These are phyloP conservation scores for Oscheius sp. DNA, from an alignment of 1,140 invertebrate species.

Conservation along the genomic window DNA sequence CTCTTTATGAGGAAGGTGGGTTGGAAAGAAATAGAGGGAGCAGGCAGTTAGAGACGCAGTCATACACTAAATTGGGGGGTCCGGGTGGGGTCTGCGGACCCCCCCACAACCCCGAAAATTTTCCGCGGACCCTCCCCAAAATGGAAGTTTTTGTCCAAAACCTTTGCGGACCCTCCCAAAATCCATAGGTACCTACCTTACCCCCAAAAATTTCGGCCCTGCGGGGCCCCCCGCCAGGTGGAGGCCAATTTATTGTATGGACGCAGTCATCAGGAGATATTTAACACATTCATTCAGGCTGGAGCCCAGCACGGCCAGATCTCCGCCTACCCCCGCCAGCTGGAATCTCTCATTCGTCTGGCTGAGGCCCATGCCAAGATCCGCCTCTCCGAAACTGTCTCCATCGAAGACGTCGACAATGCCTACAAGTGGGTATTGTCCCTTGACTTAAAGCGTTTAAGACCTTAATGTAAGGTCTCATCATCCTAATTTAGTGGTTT, in stretches of 20 bases:
- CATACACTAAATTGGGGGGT: too few relatives aligned
- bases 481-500: not conserved
- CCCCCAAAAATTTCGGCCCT: too few relatives aligned
- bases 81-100: too few relatives aligned
- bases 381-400: slow-evolving; percentile 77
- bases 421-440: slow-evolving; percentile 72
- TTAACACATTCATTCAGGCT: slow-evolving; percentile 57
- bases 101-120: too few relatives aligned
- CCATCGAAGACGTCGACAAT: slow-evolving; percentile 87
- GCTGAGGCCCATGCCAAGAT: slow-evolving; percentile 95
- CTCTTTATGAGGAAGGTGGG: slow-evolving; percentile 93
- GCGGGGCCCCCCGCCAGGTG: too few relatives aligned
- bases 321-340: slow-evolving; percentile 91
- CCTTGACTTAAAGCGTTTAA: not conserved
- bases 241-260: too few relatives aligned
- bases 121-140: too few relatives aligned
- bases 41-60: too few relatives aligned
- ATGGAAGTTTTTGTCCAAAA: too few relatives aligned
- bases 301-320: slow-evolving; percentile 88
- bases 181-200: too few relatives aligned
- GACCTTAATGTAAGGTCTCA: slow-evolving; percentile 51
- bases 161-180: too few relatives aligned
- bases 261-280: not conserved
- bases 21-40: too few relatives aligned
- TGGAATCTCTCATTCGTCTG: slow-evolving; percentile 92